phyloP scores from a whole-genome alignment of 2,113 vertebrate genomes.

The Istiophorus platypterus region DNA sequence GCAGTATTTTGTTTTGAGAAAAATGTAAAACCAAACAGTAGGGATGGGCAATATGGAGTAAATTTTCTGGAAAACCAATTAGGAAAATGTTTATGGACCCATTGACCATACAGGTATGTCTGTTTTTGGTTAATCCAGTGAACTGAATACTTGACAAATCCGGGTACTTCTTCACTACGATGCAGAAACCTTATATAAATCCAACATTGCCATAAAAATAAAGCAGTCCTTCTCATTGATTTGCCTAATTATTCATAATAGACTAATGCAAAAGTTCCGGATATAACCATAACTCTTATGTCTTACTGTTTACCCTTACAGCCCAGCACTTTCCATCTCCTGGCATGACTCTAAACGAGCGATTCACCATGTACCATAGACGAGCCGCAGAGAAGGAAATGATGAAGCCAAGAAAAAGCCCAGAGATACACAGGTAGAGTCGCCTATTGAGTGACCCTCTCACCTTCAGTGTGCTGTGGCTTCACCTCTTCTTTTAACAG shows the following conservation, averaged over 20 bases:
- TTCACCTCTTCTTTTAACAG: constrained; percentile 77
- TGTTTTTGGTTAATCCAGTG: constrained; percentile 8
- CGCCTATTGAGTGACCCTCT: constrained; percentile 66
- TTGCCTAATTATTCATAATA: background rate
- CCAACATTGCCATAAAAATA: background rate
- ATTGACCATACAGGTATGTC: constrained; percentile 5
- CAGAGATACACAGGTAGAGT: constrained; percentile 98
- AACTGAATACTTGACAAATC: background rate
- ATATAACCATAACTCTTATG: background rate
- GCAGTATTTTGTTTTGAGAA: background rate
- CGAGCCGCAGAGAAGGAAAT: constrained; percentile 94
- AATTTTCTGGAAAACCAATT: background rate
- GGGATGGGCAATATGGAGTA: background rate
- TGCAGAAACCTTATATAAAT: background rate
- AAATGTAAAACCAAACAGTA: constrained; percentile 1
- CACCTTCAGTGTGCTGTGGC: constrained; percentile 78
- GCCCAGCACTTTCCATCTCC: constrained; percentile 96
- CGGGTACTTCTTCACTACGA: background rate
- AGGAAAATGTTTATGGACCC: background rate
- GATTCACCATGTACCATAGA: constrained; percentile 98
- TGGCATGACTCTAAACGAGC: constrained; percentile 94
- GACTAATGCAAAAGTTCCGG: background rate
- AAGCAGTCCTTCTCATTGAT: background rate
- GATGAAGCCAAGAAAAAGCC: constrained; percentile 96
- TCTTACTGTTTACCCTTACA: constrained; percentile 69